A percentile compares a stretch with the other conserved stretches of the same genome.
These are phyloP conservation scores for Arion vulgaris DNA, from an alignment of 1,140 invertebrate genomes.

Conservation along the genomic window DNA sequence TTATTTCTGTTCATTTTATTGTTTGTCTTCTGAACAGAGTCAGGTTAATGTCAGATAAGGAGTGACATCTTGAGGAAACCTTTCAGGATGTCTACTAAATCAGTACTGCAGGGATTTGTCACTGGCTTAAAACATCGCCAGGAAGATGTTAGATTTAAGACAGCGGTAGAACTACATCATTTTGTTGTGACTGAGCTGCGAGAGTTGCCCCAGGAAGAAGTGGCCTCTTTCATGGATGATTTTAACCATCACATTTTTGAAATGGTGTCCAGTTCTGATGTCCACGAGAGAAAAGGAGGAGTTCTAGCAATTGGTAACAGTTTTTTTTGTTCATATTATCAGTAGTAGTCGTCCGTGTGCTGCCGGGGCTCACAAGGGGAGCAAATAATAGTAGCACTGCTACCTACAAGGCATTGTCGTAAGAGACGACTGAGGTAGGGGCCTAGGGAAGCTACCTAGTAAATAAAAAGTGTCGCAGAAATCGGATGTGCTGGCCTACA, in stretches of 20 bases:
- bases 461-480: too few species aligned
- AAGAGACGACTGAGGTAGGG: too few species aligned
- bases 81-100: conserved; percentile 44
- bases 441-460: too few species aligned
- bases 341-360: too few species aligned
- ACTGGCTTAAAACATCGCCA: conserved; percentile 89
- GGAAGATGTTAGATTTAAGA: conserved; percentile 86
- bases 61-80: too few species aligned
- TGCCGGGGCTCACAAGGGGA: too few species aligned
- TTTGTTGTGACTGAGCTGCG: conserved; percentile 94
- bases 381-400: too few species aligned
- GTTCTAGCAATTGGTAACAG: conserved; percentile 89
- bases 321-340: background rate
- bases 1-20: too few species aligned
- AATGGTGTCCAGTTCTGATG: conserved; percentile 93
- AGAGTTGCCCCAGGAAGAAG: conserved; percentile 89
- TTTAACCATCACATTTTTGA: conserved; percentile 97
- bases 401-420: too few species aligned
- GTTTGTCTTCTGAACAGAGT: too few species aligned
- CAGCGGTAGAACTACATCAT: conserved; percentile 88
- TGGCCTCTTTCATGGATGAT: conserved; percentile 91
- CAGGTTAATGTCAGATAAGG: too few species aligned
- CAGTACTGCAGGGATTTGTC: conserved; percentile 78
- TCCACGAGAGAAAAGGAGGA: conserved; percentile 95
- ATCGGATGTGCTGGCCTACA: too few species aligned